Conservation (phyloP, 35 echinoderm and acorn worm species). For the Amphiura filiformis region DNA sequence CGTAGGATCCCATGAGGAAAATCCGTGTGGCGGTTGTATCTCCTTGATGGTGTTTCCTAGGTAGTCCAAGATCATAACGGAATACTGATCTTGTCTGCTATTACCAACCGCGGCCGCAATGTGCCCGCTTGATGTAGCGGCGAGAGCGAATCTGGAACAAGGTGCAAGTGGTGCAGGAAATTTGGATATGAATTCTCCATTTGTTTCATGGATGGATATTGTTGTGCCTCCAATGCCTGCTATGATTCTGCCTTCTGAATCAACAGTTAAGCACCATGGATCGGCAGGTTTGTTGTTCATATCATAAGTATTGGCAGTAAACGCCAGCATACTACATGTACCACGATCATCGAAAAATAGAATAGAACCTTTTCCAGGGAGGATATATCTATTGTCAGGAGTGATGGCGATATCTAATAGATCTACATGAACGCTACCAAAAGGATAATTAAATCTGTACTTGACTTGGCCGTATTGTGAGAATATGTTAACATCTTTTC, state of each 20-base stretch:
- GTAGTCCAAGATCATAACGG: background rate
- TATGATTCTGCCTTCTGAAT: background rate
- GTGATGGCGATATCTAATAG: background rate
- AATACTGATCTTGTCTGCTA: background rate
- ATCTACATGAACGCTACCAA: too few relatives aligned
- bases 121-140: background rate
- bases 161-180: background rate
- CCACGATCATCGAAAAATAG: background rate
- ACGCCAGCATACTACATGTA: background rate
- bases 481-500: background rate
- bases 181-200: background rate
- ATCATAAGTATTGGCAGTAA: background rate
- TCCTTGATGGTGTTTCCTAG: background rate
- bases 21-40: background rate
- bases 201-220: background rate
- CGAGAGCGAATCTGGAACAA: background rate
- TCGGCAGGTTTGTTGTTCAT: background rate
- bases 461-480: background rate
- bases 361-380: background rate
- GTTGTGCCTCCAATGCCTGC: background rate
- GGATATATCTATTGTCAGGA: background rate
- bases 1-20: background rate
- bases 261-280: background rate
- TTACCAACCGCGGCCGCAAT: background rate
- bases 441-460: background rate